These are phyloP conservation scores for Cristatella mucedo DNA, from an alignment of 2,888 invertebrate genomes.

Conservation along the genomic window DNA sequence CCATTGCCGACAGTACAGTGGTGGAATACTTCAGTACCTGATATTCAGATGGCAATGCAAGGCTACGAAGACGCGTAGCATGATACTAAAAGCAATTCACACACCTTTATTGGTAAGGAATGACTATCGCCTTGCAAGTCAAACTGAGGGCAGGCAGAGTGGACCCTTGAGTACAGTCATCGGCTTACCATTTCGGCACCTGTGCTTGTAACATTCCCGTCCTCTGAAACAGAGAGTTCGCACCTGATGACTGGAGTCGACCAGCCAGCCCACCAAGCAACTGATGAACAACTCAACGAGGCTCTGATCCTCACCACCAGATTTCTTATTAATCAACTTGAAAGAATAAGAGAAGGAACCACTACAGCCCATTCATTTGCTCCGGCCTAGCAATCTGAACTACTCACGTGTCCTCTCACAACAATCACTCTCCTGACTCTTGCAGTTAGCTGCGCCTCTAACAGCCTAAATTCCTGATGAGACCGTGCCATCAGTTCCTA, in stretches of 20 bases:
- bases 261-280: slow-evolving; percentile 44
- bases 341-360: too few relatives aligned
- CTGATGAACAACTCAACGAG: slow-evolving; percentile 43
- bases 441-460: too few relatives aligned
- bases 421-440: too few relatives aligned
- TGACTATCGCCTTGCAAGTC: background rate
- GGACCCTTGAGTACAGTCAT: too few relatives aligned
- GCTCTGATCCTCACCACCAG: slow-evolving; percentile 27
- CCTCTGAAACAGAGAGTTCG: slow-evolving; percentile 52
- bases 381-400: too few relatives aligned
- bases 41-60: background rate
- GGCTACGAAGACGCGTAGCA: background rate
- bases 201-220: slow-evolving; percentile 48
- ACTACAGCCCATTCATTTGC: too few relatives aligned
- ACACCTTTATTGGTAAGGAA: background rate
- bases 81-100: slow-evolving; percentile 7
- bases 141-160: background rate
- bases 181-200: slow-evolving; percentile 31
- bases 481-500: too few relatives aligned
- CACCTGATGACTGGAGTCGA: slow-evolving; percentile 47
- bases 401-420: too few relatives aligned
- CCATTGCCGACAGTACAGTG: slow-evolving; percentile 56
- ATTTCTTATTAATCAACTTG: slow-evolving; percentile 32
- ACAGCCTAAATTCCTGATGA: too few relatives aligned
- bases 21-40: slow-evolving; percentile 48